A percentile compares a stretch with the other conserved stretches of the same genome.
phyloP scores from a whole-genome alignment of 2,888 invertebrate genomes.

The Zelleria hepariella region DNA sequence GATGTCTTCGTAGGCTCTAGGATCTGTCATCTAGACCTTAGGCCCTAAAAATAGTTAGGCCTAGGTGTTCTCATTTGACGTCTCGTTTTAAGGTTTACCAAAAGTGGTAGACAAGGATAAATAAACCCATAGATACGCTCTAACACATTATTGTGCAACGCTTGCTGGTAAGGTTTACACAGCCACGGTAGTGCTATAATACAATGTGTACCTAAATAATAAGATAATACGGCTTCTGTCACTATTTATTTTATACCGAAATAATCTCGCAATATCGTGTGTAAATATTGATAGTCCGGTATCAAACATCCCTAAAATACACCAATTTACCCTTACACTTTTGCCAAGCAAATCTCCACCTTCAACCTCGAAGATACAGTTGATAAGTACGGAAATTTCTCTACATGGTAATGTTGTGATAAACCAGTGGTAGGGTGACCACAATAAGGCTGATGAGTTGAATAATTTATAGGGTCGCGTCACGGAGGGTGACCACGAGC shows the following conservation, averaged over 20 bases:
- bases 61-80: too few species aligned
- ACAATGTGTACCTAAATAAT: not conserved
- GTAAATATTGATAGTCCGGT: slow-evolving; percentile 12
- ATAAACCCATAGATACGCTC: too few species aligned
- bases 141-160: too few species aligned
- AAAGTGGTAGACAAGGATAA: too few species aligned
- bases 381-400: not conserved
- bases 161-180: too few species aligned
- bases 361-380: not conserved
- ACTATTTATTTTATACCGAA: not conserved
- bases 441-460: slow-evolving; percentile 35
- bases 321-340: not conserved
- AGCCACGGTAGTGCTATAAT: too few species aligned
- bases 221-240: not conserved
- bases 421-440: slow-evolving; percentile 1
- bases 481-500: slow-evolving; percentile 25
- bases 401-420: not conserved
- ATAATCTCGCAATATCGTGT: slow-evolving; percentile 9
- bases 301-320: not conserved
- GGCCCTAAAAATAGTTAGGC: too few species aligned
- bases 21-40: too few species aligned
- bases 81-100: too few species aligned
- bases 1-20: too few species aligned
- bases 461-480: slow-evolving; percentile 48
- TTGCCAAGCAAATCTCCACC: not conserved